Base-by-base conservation (phyloP, 2,888 invertebrate genomes). In the Agrochola lychnidis region DNA sequence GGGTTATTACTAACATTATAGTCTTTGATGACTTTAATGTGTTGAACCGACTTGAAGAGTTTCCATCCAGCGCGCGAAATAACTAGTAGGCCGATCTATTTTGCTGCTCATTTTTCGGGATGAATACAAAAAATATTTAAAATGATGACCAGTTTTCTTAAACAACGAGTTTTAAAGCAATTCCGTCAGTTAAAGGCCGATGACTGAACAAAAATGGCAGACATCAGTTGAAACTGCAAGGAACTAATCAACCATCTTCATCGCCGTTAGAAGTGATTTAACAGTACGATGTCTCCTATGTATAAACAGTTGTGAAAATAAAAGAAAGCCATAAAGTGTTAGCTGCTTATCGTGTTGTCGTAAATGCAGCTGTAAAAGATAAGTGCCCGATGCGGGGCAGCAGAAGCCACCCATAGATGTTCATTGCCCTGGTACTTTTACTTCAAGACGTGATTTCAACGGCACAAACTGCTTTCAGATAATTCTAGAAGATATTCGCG, bases 21-120 rank as follows among this genome's bases (percentile, higher is more conserved):
- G 70, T 73, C 78, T 69, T 73, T 71, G 57, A 77, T 85, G 40
- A 82, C 59, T 77, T 76, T 79, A 71, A 74, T 73, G 30, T 76
- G 56, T 71, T 66, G 71, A 42, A 74, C 30, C 56, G 61, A 70
- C 62, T 74, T 74, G 22, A 63, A 84, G 36, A 16, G 69, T 64
- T 76, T 40, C 42, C 51, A 36, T 76, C 61, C 45, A 78, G 25
- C 53, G 53, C 14, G 10, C 2, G 16, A 78, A 51, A 59, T 64
- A 51, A 56, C 4, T 51, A 67, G 56, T 36, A 57, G 56, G 9
- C 16, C 10, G 16, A 61, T 63, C 19, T 56, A 75, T 56, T 67
- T 61, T 40, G 5, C 19, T 45, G 22, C 22, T 30, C 7, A 16
- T 16, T 19, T 25, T 56, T 48, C 7, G 19, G 10, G 16, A 36